A percentile compares a stretch with the other conserved stretches of the same genome.
Evolutionary conservation across 2,888 invertebrate species (phyloP).

Genomic region (Drosophila birchii): DNA sequence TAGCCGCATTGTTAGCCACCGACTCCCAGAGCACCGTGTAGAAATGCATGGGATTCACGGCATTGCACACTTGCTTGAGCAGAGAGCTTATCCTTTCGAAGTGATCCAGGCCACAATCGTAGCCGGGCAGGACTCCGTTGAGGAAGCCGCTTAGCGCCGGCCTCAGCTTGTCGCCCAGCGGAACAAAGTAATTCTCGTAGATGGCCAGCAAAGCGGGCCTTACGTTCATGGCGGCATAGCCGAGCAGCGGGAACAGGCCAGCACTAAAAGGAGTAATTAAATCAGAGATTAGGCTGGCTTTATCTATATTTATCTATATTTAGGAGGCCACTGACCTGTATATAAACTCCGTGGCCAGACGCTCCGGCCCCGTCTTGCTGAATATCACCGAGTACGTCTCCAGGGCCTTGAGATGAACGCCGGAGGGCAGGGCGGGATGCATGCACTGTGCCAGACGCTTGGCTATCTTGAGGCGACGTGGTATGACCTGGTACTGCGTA

Average conservation of each 20-base stretch:
- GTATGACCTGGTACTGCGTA: conserved; percentile 93
- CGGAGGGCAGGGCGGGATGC: conserved; percentile 95
- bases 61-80: conserved; percentile 87
- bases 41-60: conserved; percentile 91
- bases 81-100: conserved; percentile 88
- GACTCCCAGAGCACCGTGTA: conserved; percentile 96
- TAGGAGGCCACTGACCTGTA: conserved; percentile 87
- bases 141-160: conserved; percentile 94
- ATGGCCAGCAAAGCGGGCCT: conserved; percentile 92
- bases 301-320: neutral
- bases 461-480: conserved; percentile 93
- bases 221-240: conserved; percentile 95
- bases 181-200: conserved; percentile 95
- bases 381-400: conserved; percentile 97
- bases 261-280: conserved; percentile 64
- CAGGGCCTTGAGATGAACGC: conserved; percentile 95
- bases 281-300: neutral
- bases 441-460: conserved; percentile 97
- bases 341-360: conserved; percentile 92
- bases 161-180: conserved; percentile 88
- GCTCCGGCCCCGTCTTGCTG: conserved; percentile 92
- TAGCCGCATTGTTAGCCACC: conserved; percentile 91
- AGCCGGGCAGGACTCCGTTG: conserved; percentile 93
- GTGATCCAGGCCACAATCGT: conserved; percentile 93
- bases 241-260: conserved; percentile 95